Conservation (phyloP, 2,888 invertebrate genomes). For the Stenichneumon culpator region DNA sequence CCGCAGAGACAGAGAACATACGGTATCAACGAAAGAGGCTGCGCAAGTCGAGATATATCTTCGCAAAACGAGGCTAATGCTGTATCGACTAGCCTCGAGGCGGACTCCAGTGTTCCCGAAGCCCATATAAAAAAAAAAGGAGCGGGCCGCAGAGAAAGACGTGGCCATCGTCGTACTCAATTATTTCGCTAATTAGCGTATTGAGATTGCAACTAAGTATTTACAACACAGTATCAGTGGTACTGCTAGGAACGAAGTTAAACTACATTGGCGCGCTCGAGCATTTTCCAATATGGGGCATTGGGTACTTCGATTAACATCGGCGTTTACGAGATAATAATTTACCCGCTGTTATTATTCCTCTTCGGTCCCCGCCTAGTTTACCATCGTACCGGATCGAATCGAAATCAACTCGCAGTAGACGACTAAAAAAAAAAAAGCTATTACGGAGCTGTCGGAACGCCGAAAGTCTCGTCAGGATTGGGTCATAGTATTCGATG, state of each 20-base stretch:
- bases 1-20: slow-evolving; percentile 30
- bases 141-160: slow-evolving; percentile 35
- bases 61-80: slow-evolving; percentile 63
- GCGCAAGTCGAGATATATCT: slow-evolving; percentile 58
- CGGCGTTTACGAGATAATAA: slow-evolving; percentile 58
- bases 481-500: not conserved
- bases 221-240: slow-evolving; percentile 27
- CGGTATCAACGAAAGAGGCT: slow-evolving; percentile 53
- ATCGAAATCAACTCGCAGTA: slow-evolving; percentile 25
- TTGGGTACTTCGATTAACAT: slow-evolving; percentile 49
- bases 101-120: slow-evolving; percentile 36
- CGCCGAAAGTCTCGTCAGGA: not conserved
- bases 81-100: slow-evolving; percentile 53
- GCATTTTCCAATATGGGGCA: slow-evolving; percentile 55
- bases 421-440: not conserved
- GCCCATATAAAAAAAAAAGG: slow-evolving; percentile 13
- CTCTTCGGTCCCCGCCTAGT: slow-evolving; percentile 1
- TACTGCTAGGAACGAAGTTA: slow-evolving; percentile 10
- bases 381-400: slow-evolving; percentile 14
- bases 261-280: slow-evolving; percentile 22
- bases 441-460: not conserved
- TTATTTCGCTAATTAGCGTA: slow-evolving; percentile 70
- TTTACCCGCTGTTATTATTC: slow-evolving; percentile 20
- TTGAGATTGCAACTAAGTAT: slow-evolving; percentile 54
- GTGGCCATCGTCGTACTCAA: slow-evolving; percentile 56